Evolutionary conservation across 1,140 invertebrate genomes (phyloP), one percentile per base, ranked within the genome.

Genomic region (Cataglyphis hispanica): DNA sequence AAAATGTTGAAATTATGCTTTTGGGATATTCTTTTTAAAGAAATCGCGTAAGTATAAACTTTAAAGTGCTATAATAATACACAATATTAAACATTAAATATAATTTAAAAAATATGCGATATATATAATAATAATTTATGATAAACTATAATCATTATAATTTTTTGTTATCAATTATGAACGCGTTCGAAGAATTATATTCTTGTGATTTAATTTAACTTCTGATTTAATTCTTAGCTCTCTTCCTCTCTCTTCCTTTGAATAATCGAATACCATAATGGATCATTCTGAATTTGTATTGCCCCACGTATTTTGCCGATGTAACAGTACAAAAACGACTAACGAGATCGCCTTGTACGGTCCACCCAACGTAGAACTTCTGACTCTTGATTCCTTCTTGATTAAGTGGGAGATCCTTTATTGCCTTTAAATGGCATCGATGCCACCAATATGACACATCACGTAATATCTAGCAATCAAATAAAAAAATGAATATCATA

Each of bases 331-430:
- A 61, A 69, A 83, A 69, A 31, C n/a, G 72, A 64, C 67, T 74
- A 86, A 88, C 56, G 78, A 88, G 77, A 85, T 85, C 85, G 76
- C 76, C 77, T 72, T 74, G 69, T 81, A 81, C 46, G 50, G 22
- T 27, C 37, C 84, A 81, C 25, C 13, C 25, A 22, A 22, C 27
- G 11, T 19, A 34, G n/a, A 69, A 69, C 63, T 56, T 66, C 75
- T 53, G 61, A 22, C 75, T 46, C 64, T 80, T 56, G 37, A 66
- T 69, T 53, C 56, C 80, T 80, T 80, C 75, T 78, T 85, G 34
- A 61, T 64, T 70, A 72, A 81, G 66, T 72, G 66, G 66, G 66
- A 25, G 67, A 4, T 50, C 37, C 19, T 81, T 72, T 81, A 81
- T 81, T 81, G 78, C 37, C 78, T 81, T 81, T 81, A 81, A 81